These are phyloP conservation scores for Apodemia hepburni DNA, from an alignment of 2,888 invertebrate species.

Conservation along the genomic window DNA sequence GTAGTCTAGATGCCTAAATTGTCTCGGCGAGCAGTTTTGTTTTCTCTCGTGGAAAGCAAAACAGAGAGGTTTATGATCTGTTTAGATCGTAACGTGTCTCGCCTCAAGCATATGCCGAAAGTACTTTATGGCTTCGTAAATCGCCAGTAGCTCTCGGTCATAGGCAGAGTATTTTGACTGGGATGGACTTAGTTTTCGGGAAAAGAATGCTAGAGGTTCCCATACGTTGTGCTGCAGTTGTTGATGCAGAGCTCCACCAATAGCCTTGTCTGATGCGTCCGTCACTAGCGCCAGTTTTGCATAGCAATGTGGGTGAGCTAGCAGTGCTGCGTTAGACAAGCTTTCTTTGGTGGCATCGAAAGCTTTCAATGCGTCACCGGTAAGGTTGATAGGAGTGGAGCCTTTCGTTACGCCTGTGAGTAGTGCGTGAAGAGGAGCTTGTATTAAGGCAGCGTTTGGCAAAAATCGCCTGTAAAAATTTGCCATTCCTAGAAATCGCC, in stretches of 20 bases:
- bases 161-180: too few relatives aligned
- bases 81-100: conserved; percentile 1
- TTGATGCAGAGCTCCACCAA: neutral
- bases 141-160: too few relatives aligned
- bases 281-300: neutral
- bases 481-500: neutral
- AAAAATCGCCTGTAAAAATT: conserved; percentile 9
- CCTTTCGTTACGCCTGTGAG: neutral
- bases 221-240: neutral
- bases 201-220: conserved; percentile 10
- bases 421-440: neutral
- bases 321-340: conserved; percentile 1
- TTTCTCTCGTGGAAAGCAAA: too few relatives aligned
- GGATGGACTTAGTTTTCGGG: neutral
- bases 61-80: conserved; percentile 10
- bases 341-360: neutral
- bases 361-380: neutral
- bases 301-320: conserved; percentile 8
- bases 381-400: too few relatives aligned
- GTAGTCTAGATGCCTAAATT: too few relatives aligned
- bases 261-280: conserved; percentile 1
- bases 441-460: neutral
- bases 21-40: too few relatives aligned
- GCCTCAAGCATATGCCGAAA: neutral
- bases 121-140: too few relatives aligned